phyloP scores from a whole-genome alignment of 2,113 vertebrate species.

The Syngnathus scovelli region DNA sequence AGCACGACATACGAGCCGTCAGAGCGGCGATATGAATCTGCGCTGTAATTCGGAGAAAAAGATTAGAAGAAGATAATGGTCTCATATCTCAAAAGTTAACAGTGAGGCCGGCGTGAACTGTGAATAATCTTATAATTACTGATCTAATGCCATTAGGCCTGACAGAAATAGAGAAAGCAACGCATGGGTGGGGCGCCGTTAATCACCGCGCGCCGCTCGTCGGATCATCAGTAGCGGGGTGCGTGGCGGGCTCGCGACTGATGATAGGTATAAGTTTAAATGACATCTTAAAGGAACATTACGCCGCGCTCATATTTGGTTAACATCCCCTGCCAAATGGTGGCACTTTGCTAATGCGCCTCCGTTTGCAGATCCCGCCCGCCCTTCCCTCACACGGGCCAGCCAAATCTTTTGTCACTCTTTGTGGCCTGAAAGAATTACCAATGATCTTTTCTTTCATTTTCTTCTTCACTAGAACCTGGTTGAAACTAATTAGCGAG shows the following conservation, averaged over 20 bases:
- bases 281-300: conserved; percentile 77
- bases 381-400: conserved; percentile 29
- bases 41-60: conserved; percentile 67
- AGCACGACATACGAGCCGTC: conserved; percentile 57
- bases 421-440: not conserved
- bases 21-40: conserved; percentile 64
- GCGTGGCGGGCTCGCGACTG: conserved; percentile 54
- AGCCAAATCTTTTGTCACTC: not conserved
- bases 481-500: not conserved
- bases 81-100: conserved; percentile 75
- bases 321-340: conserved; percentile 66
- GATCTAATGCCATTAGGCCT: conserved; percentile 74
- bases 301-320: conserved; percentile 68
- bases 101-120: conserved; percentile 68
- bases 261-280: conserved; percentile 71
- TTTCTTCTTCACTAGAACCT: not conserved
- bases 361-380: conserved; percentile 33
- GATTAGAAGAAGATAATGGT: conserved; percentile 72
- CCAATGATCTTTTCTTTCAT: not conserved
- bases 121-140: conserved; percentile 79
- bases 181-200: conserved; percentile 73
- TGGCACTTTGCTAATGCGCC: conserved; percentile 57
- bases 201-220: conserved; percentile 64
- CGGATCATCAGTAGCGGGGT: conserved; percentile 63
- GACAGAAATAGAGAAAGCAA: conserved; percentile 76